A percentile compares a stretch with the other conserved stretches of the same genome.
Conservation (phyloP, 1,140 invertebrate genomes). For the Orchestia grillus region DNA sequence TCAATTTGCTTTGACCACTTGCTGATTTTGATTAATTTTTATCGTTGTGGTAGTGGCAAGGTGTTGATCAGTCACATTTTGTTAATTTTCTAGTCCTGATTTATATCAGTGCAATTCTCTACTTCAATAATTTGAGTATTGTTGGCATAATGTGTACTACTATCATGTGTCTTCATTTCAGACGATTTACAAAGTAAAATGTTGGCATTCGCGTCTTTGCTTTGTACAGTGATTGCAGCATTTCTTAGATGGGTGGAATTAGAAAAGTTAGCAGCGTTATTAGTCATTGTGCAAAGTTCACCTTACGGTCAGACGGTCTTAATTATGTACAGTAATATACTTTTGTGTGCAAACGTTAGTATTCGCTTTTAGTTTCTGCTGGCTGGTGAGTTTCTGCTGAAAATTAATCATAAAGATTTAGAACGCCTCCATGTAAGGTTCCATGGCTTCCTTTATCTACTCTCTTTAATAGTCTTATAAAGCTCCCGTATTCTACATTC, state of each 20-base stretch:
- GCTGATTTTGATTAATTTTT: not conserved
- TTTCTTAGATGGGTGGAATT: not conserved
- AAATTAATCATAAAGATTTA: not conserved
- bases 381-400: not conserved
- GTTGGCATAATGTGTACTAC: not conserved
- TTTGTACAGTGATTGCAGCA: not conserved
- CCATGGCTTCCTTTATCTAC: not conserved
- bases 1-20: not conserved
- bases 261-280: not conserved
- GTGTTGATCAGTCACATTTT: not conserved
- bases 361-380: not conserved
- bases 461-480: not conserved
- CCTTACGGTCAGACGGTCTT: not conserved
- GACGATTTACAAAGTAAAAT: not conserved
- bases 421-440: not conserved
- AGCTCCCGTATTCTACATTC: not conserved
- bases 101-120: not conserved
- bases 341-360: not conserved
- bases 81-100: not conserved
- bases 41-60: not conserved
- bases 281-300: not conserved
- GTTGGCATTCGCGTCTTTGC: not conserved
- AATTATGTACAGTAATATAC: not conserved
- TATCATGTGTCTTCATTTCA: not conserved
- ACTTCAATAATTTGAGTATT: not conserved